Base-by-base conservation (phyloP, 2,888 invertebrate genomes). In the Hirtodrosophila cameraria region DNA sequence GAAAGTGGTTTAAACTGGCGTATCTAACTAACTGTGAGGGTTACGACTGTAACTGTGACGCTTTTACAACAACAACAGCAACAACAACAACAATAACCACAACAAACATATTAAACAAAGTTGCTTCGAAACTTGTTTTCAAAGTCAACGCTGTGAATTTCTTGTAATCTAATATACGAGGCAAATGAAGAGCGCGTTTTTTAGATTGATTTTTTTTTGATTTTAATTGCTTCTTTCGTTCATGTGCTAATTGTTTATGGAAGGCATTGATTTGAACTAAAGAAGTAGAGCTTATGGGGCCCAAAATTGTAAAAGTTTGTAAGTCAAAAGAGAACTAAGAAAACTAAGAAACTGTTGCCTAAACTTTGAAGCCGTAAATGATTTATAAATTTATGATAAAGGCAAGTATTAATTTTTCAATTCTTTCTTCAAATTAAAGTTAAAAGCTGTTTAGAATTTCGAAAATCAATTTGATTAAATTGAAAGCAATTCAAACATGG, bases 1-100 rank as follows among this genome's bases (percentile, higher is more conserved):
- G 67, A 82, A 82, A 82, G 86, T 86, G 76, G 86, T 70, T 82
- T 74, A 58, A 85, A 68, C 83, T 72, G 62, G 74, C 72, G 42
- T 49, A 60, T 65, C 70, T 63, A 77, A 62, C 70, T 64, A 73
- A 63, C 64, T 79, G 59, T 84, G 77, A 77, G 68, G 81, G 73
- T 61, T 74, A 66, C 53, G 45, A 25, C 31, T 58, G 48, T 70
- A 61, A 61, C 61, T 59, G 42, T 43, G 20, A 31, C n/a, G 31
- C 49, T 62, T 45, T 65, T 53, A 27, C 54, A 52, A 58, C 25
- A 50, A 48, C 30, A 27, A 49, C 25, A 50, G 43, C 30, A 27
- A 49, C 36, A 59, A 38, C 45, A 54, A 60, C 35, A 39, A 12
- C 20, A 46, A 27, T 42, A 63, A 28, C 36, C 28, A 33, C 28